phyloP scores from a whole-genome alignment of 2,797 vertebrate species.

The Sebastes vulpes region DNA sequence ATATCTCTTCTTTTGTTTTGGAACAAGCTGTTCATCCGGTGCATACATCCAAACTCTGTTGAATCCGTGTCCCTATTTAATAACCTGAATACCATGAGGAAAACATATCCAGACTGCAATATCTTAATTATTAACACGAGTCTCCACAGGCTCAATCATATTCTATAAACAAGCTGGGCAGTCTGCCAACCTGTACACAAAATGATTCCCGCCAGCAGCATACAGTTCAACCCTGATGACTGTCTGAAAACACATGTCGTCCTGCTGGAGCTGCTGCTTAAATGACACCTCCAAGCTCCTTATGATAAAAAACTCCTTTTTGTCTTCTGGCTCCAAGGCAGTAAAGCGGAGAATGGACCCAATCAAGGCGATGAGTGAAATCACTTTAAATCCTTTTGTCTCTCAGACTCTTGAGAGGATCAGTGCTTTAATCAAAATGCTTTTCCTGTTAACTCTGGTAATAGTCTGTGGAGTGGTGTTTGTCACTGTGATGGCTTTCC shows the following conservation, averaged over 20 bases:
- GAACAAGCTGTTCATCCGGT: neutral
- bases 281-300: conserved; percentile 29
- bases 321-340: conserved; percentile 1
- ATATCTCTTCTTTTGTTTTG: neutral
- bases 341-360: conserved; percentile 13
- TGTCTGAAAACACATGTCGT: conserved; percentile 38
- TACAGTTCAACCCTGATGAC: neutral
- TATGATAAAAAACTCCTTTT: neutral
- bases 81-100: neutral
- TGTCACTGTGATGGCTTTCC: conserved; percentile 30
- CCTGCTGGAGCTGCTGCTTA: conserved; percentile 17
- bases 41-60: neutral
- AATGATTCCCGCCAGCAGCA: neutral
- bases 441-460: conserved; percentile 11
- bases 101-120: neutral
- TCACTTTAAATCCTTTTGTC: conserved; percentile 34
- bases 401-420: conserved; percentile 7
- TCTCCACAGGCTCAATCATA: conserved; percentile 11
- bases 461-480: conserved; percentile 27
- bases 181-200: conserved; percentile 1
- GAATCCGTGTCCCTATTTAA: neutral
- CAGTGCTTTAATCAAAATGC: conserved; percentile 24
- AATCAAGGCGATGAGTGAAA: conserved; percentile 41
- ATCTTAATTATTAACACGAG: conserved; percentile 26
- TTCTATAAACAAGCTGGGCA: conserved; percentile 27